Base-by-base conservation (phyloP, 2,888 invertebrate genomes). In the Thecophora atra region DNA sequence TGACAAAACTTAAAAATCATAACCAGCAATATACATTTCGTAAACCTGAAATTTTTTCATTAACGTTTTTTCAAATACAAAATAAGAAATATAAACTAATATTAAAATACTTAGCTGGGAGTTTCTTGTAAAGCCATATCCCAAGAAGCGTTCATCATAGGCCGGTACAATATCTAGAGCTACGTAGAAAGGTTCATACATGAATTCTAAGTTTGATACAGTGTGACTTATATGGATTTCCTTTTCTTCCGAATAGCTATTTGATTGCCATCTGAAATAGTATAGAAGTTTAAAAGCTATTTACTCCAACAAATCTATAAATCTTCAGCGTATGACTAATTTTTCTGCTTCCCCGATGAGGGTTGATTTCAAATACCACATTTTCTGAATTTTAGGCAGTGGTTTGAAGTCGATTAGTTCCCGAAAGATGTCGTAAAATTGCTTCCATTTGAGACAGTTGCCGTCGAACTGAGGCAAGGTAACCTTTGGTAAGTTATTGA, bases 101-200 rank as follows among this genome's bases (percentile, higher is more conserved):
- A 47, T 26, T 21, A 37, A 30, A 11, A n/a, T 71, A 74, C 80
- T 81, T 87, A 96, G 96, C 91, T 96, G 96, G 13, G 95, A 94
- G 82, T 96, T 96, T 83, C 96, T 90, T 1, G 96, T 96, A 87
- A 95, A 96, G 70, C 96, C 96, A 85, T 96, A 96, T 44, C 96
- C 96, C 67, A 95, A 88, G 87, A 96, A 97, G 71, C 96, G 88
- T 86, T 96, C 96, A 82, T 96, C 96, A 81, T 96, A 95, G 0
- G 91, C 88, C 0, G 96, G 96, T 26, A 91, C 94, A 65, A 90
- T 91, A 84, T 96, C 95, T 3, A 90, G 88, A 2, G 95, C 92
- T 70, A 96, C 93, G 87, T 96, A 97, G 88, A 96, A 96, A 0
- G 96, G 96, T 87, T 97, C 96, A 87, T 96, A 97, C 74, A 96